Percentiles rank a stretch among this genome's conserved stretches.
Evolutionary conservation across 2,113 vertebrate species (phyloP).

Genomic region (Alligator mississippiensis): DNA sequence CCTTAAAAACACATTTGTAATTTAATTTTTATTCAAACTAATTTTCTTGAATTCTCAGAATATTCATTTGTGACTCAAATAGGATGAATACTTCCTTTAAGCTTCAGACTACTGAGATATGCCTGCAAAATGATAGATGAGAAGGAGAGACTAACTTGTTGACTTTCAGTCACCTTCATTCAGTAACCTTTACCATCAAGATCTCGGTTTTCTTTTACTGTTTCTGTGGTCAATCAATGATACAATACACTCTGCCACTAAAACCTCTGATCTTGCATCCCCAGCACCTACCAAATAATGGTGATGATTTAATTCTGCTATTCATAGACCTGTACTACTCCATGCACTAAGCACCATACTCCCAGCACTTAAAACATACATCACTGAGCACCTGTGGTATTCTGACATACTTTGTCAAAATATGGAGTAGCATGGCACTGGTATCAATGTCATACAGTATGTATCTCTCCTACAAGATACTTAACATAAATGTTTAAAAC

Average conservation of each 20-base stretch:
- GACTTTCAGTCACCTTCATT: too few species aligned
- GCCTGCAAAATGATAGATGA: too few species aligned
- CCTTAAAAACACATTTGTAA: too few species aligned
- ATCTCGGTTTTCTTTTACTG: not conserved
- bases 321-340: not conserved
- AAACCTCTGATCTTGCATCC: not conserved
- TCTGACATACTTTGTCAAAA: not conserved
- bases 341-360: fast-evolving
- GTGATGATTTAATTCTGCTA: not conserved
- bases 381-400: not conserved
- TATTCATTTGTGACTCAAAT: too few species aligned
- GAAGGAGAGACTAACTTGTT: too few species aligned
- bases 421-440: not conserved
- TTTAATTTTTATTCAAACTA: too few species aligned
- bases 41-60: too few species aligned
- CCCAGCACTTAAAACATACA: not conserved
- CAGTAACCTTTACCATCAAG: not conserved
- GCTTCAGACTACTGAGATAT: too few species aligned
- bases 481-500: not conserved
- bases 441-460: not conserved
- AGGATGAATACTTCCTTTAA: too few species aligned
- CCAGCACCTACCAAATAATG: not conserved
- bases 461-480: not conserved
- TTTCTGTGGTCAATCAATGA: not conserved
- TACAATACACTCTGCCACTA: not conserved